These are phyloP conservation scores for Nasonia giraulti DNA, from an alignment of 1,140 invertebrate species.

Conservation along the genomic window DNA sequence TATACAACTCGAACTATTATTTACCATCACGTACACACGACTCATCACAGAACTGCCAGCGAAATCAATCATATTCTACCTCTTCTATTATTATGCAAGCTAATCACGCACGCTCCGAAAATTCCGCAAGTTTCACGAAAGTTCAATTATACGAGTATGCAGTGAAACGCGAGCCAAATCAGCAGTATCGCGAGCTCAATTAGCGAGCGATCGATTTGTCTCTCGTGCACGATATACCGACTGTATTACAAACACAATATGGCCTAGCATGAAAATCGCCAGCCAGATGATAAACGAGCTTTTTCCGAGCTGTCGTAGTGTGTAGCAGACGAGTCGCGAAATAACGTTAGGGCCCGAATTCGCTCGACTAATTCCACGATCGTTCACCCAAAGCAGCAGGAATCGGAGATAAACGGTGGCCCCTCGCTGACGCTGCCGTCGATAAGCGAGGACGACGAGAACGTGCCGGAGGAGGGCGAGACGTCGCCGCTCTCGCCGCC, in stretches of 20 bases:
- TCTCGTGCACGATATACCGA: neutral
- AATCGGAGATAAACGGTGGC: conserved; percentile 86
- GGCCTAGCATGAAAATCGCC: neutral
- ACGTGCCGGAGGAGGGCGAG: conserved; percentile 83
- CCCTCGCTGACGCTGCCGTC: conserved; percentile 89
- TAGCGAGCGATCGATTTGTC: neutral
- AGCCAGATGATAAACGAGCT: no score
- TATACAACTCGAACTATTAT: no score
- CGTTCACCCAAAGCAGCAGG: conserved; percentile 73
- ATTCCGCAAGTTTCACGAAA: neutral
- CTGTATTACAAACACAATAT: neutral
- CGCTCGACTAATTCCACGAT: conserved; percentile 1
- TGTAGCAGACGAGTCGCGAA: neutral
- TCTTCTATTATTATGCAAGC: neutral
- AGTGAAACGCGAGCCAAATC: no score
- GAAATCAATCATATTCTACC: neutral
- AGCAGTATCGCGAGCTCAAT: neutral
- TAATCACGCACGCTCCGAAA: neutral
- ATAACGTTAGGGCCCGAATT: no score
- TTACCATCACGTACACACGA: no score
- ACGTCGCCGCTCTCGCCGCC: conserved; percentile 79
- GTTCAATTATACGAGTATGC: neutral
- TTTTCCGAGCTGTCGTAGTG: neutral
- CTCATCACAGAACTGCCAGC: neutral
- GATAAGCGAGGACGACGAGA: conserved; percentile 94